Evolutionary conservation across 2,797 vertebrate species (phyloP), one percentile per base, ranked within the genome.

Genomic region (Taenioides sp.): DNA sequence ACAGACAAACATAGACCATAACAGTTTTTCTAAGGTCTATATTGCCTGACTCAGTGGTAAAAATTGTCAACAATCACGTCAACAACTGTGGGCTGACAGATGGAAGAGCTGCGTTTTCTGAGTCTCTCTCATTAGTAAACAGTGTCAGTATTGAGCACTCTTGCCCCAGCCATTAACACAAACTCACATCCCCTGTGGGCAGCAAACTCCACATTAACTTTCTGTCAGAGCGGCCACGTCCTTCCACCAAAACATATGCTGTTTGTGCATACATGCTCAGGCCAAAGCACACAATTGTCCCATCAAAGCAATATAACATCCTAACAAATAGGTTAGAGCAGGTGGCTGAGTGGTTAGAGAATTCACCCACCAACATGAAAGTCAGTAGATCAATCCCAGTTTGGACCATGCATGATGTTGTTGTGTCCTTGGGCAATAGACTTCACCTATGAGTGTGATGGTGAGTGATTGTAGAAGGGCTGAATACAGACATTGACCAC

Each of bases 151-250:
- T 63, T 52, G 72, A 14, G 58, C 71, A 69, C 71, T 75, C 80
- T 79, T 75, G 71, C 78, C 79, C 73, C 58, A 12, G 62, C 71
- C 80, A 85, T 85, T 82, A 85, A 74, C 64, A 66, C 69, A 82
- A 79, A 82, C 81, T 67, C 70, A 55, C 25, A 58, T 73, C 72
- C 77, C 74, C 81, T 20, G 58, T 37, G 74, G 86, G 77, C 80
- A 78, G 84, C 82, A 77, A 79, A 78, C 75, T 77, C 55, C 69
- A 76, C 77, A 86, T 91, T 87, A 83, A 80, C 80, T 81, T 70
- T 3, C 79, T 65, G 70, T 54, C 75, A 70, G 57, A 27, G 37
- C 60, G 50, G n/a, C 73, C 9, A 55, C 60, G 62, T 84, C 78
- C 77, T 70, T 78, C 74, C 55, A 80, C 59, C 73, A 54, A 28